These are phyloP conservation scores for Polietes domitor DNA, from an alignment of 2,888 invertebrate species.

Conservation along the genomic window DNA sequence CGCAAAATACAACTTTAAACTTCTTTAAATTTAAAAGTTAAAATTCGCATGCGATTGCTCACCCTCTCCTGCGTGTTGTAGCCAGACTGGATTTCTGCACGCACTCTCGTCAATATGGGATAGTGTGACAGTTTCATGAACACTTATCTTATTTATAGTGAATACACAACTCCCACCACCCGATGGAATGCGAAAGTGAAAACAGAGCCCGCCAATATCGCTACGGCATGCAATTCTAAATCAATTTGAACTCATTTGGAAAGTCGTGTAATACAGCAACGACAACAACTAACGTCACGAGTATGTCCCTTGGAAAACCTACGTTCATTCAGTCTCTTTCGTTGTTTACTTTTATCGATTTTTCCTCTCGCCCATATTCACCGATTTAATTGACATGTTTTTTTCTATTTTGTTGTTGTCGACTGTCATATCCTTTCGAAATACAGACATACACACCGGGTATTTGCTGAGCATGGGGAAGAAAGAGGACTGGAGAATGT, in stretches of 20 bases:
- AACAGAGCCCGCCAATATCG: background rate
- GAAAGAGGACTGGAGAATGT: constrained; percentile 19
- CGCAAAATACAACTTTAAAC: no score
- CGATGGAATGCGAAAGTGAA: background rate
- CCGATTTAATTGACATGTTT: constrained; percentile 62
- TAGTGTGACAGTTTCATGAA: no score
- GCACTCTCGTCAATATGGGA: no score
- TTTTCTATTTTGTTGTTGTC: constrained; percentile 37
- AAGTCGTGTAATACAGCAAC: constrained; percentile 21
- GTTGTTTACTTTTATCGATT: constrained; percentile 53
- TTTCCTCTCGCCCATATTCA: constrained; percentile 51
- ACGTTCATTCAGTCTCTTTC: constrained; percentile 12
- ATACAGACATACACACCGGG: background rate
- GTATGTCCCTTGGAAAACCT: background rate
- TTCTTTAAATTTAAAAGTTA: no score
- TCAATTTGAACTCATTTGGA: constrained; percentile 49
- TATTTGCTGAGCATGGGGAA: constrained; percentile 41
- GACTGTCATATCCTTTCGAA: constrained; percentile 21
- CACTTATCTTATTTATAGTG: no score
- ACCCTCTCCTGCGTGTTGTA: no score
- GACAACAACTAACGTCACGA: background rate
- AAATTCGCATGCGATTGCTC: no score
- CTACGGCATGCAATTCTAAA: background rate
- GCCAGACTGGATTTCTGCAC: no score
- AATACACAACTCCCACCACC: no score